Conservation (phyloP, 1,140 invertebrate genomes). For the Coelopa frigida region DNA sequence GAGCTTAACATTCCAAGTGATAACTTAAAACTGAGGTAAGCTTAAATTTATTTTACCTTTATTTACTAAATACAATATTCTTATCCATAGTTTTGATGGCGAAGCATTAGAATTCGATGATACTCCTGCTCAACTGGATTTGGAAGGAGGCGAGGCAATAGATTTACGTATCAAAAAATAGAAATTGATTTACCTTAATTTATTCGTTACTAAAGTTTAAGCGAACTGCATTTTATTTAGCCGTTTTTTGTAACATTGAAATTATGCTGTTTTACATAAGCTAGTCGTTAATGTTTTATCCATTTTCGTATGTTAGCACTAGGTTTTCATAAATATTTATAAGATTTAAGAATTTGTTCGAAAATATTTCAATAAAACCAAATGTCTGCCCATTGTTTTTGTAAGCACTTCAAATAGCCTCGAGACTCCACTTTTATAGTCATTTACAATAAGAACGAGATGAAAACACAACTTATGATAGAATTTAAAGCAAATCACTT, state of each 20-base stretch:
- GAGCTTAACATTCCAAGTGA: slow-evolving; percentile 18
- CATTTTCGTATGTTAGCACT: no score
- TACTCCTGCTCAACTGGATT: slow-evolving; percentile 30
- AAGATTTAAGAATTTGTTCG: no score
- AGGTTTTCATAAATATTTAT: no score
- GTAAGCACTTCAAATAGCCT: no score
- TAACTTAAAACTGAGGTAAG: slow-evolving; percentile 4
- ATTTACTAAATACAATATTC: background rate
- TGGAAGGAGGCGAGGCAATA: slow-evolving; percentile 36
- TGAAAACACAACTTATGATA: no score
- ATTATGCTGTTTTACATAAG: no score
- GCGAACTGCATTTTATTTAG: background rate
- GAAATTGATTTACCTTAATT: slow-evolving; percentile 12
- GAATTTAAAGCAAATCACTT: no score
- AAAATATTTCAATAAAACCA: no score
- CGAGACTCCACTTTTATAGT: no score
- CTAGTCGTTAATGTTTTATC: no score
- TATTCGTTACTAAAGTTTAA: background rate
- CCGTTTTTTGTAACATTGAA: slow-evolving; percentile 2
- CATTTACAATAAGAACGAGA: no score
- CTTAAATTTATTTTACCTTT: background rate
- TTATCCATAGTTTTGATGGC: slow-evolving; percentile 30
- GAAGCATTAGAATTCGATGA: slow-evolving; percentile 27
- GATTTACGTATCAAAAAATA: slow-evolving; percentile 23
- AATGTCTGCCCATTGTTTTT: no score